A percentile compares a stretch with the other conserved stretches of the same genome.
Conservation (phyloP, 2,888 invertebrate genomes). For the Tetragonisca angustula region DNA sequence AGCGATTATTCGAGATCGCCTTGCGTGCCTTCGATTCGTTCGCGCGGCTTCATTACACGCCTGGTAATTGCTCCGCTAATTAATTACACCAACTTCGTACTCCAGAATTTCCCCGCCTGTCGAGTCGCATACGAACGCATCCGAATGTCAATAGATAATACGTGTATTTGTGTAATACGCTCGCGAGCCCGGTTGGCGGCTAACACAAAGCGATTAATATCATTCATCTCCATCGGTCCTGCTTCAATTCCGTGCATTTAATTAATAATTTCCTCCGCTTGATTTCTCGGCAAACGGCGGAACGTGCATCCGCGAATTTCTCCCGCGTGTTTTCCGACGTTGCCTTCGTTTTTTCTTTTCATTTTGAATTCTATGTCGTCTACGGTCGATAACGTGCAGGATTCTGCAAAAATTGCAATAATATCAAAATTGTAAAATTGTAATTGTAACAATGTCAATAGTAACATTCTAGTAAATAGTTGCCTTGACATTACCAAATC, state of each 20-base stretch:
- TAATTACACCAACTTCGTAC: constrained; percentile 52
- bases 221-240: constrained; percentile 40
- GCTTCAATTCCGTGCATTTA: constrained; percentile 29
- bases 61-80: constrained; percentile 55
- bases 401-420: no score
- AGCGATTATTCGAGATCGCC: not conserved
- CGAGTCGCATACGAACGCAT: not conserved
- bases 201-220: constrained; percentile 41
- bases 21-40: constrained; percentile 36
- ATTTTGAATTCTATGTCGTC: no score
- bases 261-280: constrained; percentile 10
- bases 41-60: constrained; percentile 48
- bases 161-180: constrained; percentile 16
- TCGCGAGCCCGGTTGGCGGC: not conserved
- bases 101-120: constrained; percentile 16
- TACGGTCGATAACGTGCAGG: no score
- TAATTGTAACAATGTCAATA: no score
- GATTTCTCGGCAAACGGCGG: not conserved
- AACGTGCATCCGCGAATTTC: not conserved
- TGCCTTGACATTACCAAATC: no score
- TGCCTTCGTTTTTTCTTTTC: no score
- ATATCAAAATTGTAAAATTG: no score
- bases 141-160: constrained; percentile 40
- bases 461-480: no score
- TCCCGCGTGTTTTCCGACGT: not conserved